Evolutionary conservation across 2,888 invertebrate genomes (phyloP), one percentile per base, ranked within the genome.

Genomic region (Andrena camellia): DNA sequence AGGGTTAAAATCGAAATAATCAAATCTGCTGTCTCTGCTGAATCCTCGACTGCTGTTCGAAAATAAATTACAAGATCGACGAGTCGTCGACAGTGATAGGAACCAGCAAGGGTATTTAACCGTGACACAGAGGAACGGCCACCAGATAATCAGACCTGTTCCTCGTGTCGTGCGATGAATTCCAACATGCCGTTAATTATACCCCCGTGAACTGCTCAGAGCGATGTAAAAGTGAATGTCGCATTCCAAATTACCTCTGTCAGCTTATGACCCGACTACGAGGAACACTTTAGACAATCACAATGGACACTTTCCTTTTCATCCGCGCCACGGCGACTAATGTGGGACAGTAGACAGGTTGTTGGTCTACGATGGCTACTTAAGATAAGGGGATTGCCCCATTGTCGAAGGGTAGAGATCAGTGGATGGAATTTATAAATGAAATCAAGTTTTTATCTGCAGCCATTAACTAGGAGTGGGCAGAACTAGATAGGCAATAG

Each of bases 141-240:
- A 23, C 10, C n/a, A 35, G 67, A 75, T 62, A 70, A 52, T 42
- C 29, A 42, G 52, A 70, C 75, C 42, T 54, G 70, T 63, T 69
- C 26, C 57, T 26, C 20, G 42, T 42, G 42, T 31, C 62, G 35
- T 10, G 60, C 75, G 26, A 60, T 50, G 52, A 69, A 62, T 76
- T 76, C 52, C 70, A 70, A 10, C 29, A 10, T 31, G 17, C 31
- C 31, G 23, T 74, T 74, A 67, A 68, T 74, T 68, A 68, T 74
- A 35, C 35, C 69, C 5, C 57, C 26, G 26, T 59, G 59, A 57
- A 69, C 54, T 42, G 59, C 59, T 23, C 6, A 42, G 42, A 70
- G 26, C 59, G 29, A 60, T 29, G 70, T 70, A 59, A 60, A 48
- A 57, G 57, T 42, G 35, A 42, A 57, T 35, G 69, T 69, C 57